Base-by-base conservation (phyloP, 2,113 vertebrate genomes). In the Blennius ocellaris region DNA sequence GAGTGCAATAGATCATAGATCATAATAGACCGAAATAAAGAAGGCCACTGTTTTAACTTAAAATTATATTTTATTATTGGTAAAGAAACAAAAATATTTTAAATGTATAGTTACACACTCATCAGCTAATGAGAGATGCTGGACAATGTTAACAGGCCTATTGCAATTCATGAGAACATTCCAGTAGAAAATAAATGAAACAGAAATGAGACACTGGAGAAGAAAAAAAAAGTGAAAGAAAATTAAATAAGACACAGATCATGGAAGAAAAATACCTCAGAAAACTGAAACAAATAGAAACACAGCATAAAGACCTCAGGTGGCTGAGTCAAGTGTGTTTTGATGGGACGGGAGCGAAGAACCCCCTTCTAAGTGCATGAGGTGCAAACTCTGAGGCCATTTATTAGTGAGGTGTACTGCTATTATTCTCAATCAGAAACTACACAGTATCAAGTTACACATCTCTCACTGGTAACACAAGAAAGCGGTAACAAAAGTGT, bases 351-450 rank as follows among this genome's bases (percentile, higher is more conserved):
- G 54, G 51, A 73, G 73, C 48, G 72, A 66, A 6, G 74, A 36
- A 68, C 52, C 70, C 75, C 73, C 21, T 30, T 41, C 57, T 57
- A 82, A 85, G 85, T 83, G 84, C 82, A 88, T 88, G 86, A 82
- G 76, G 58, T 88, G 77, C 80, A 84, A 90, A 90, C 69, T 82
- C 70, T 73, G 84, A 84, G 80, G 82, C 81, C 73, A 72, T 87
- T 79, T 77, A 66, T 53, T 63, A 55, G 38, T 82, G 72, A 90
- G 73, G 55, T 82, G 57, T 49, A 61, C 63, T 60, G 74, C 60
- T 53, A 51, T 58, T 69, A 72, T 56, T 76, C 56, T 74, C 60
- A 74, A 36, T 44, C 21, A 74, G 49, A 38, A 47, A 57, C 62
- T 44, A 69, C 50, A 75, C 43, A 44, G 70, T n/a, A 52, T 70